Evolutionary conservation across 30 jellyfish, hydroid and myxozoan species (phyloP), one percentile per base, ranked within the genome.

Genomic region (Sanderia malayensis): DNA sequence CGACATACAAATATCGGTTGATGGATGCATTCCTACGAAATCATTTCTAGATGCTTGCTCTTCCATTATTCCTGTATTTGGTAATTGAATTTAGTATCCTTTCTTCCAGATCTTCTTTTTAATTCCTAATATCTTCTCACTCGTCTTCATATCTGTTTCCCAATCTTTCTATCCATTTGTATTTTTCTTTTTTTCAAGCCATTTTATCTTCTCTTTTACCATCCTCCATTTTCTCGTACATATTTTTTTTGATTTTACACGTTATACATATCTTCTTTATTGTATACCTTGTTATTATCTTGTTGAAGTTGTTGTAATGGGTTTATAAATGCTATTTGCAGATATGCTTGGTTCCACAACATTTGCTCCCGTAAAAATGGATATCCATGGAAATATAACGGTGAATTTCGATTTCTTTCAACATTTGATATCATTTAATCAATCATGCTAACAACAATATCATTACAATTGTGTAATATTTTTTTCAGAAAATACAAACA

Each of bases 341-440:
- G 97, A 88, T 73, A 44, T 78, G 26, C 90, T 88, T 58, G 97
- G 97, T 31, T 76, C 97, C 25, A 88, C 97, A 28, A 72, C 97
- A 0, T 88, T 88, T 52, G 97, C 97, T 2, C 97, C 97, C 3
- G 97, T 88, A 44, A 88, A 80, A 71, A 88, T 88, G 80, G 97
- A 88, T 65, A 88, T 88, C 20, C 97, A 88, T 58, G 97, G 97
- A 13, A 88, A 88, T 74, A 62, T 88, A n/a, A 79, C 70, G 78
- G 97, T 88, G 52, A n/a, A 18, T 25, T 22, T 44, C 20, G 64
- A 19, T 49, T 15, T 6, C 8, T 41, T 41, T 41, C 55, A 6
- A 8, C 15, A 41, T 41, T 41, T 8, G 15, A 41, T 8, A 41
- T 41, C 8, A 41, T 6, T 15, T 15, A 41, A 21, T 32, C 24